These are phyloP conservation scores for Sitophilus oryzae DNA, from an alignment of 1,140 invertebrate genomes.

Conservation along the genomic window DNA sequence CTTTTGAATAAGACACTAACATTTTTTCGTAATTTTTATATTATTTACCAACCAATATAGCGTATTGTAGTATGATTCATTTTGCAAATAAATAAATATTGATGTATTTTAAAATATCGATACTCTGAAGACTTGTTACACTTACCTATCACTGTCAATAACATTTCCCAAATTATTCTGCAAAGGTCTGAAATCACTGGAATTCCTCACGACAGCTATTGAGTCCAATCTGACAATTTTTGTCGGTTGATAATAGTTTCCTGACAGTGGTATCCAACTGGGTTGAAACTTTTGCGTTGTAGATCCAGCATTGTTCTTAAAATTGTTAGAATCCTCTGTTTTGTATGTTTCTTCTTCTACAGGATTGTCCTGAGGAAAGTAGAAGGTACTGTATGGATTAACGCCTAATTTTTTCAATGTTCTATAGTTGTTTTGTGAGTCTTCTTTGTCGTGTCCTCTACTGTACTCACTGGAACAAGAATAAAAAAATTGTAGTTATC, in stretches of 20 bases:
- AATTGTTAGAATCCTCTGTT: not conserved
- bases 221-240: constrained; percentile 32
- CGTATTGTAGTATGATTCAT: too few relatives aligned
- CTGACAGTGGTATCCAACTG: constrained; percentile 39
- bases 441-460: not conserved
- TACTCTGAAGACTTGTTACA: not conserved
- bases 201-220: constrained; percentile 33
- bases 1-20: too few relatives aligned
- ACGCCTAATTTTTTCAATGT: constrained; percentile 10
- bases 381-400: constrained; percentile 11
- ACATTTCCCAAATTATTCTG: constrained; percentile 32
- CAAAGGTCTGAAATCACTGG: constrained; percentile 19
- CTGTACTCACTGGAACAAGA: constrained; percentile 1
- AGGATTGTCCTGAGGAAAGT: constrained; percentile 3
- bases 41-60: too few relatives aligned
- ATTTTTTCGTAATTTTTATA: too few relatives aligned
- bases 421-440: not conserved
- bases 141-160: constrained; percentile 40
- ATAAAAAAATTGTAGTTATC: not conserved
- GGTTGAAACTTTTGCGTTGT: constrained; percentile 14
- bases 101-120: not conserved
- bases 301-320: not conserved
- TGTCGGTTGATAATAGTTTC: constrained; percentile 29
- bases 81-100: too few relatives aligned
- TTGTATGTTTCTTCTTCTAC: not conserved